Evolutionary conservation across 2,113 vertebrate genomes (phyloP).

Genomic region (Regulus satrapa): DNA sequence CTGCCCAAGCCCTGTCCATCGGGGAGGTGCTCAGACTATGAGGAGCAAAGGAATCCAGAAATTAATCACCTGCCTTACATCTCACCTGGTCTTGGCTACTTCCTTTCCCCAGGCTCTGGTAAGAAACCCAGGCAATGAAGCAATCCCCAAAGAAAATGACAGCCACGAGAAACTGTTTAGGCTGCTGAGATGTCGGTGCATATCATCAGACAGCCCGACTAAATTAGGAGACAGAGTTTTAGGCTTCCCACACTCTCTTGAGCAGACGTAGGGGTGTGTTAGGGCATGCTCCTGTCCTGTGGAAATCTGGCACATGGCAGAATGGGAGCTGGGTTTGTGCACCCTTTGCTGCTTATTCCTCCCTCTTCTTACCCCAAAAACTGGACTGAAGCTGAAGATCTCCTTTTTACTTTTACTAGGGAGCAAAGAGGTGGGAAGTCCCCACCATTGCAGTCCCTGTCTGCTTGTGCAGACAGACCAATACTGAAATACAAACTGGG

Average conservation of each 20-base stretch:
- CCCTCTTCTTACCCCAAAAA: neutral
- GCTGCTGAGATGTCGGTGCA: neutral
- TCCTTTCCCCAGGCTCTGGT: neutral
- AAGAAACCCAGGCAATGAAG: neutral
- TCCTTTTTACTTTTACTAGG: neutral
- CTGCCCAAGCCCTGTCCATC: neutral
- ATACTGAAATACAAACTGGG: neutral
- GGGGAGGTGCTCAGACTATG: neutral
- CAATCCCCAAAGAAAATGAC: neutral
- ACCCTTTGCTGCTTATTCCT: neutral
- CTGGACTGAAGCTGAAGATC: neutral
- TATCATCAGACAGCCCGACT: neutral
- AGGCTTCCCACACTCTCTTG: neutral
- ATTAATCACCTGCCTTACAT: neutral
- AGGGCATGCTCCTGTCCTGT: rapidly evolving
- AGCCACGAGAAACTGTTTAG: neutral
- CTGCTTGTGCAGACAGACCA: neutral
- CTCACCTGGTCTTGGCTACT: neutral
- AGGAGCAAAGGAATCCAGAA: neutral
- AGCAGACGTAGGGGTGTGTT: neutral
- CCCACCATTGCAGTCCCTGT: too few species aligned
- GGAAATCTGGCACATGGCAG: neutral
- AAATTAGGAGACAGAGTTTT: neutral
- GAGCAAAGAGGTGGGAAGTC: neutral
- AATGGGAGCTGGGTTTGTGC: neutral